A percentile compares a stretch with the other conserved stretches of the same genome.
phyloP scores from a whole-genome alignment of 2,113 vertebrate genomes.

The Telmatochromis brichardi region DNA sequence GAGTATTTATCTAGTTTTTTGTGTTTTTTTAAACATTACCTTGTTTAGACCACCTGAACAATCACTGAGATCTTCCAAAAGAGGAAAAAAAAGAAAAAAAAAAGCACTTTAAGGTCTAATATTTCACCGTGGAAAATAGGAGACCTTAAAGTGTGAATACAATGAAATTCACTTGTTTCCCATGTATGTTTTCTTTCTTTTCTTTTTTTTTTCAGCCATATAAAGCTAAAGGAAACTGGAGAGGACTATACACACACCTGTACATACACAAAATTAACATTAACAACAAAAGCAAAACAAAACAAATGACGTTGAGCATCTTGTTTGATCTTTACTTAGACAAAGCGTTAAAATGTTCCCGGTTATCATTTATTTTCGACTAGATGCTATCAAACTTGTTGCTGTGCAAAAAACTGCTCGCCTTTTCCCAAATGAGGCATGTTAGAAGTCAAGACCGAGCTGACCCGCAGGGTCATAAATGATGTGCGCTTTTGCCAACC shows the following conservation, averaged over 20 bases:
- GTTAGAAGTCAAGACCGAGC: not conserved
- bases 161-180: constrained; percentile 10
- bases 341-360: not conserved
- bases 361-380: not conserved
- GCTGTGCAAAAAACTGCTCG: constrained; percentile 62
- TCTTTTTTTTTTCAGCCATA: not conserved
- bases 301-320: not conserved
- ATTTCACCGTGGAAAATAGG: constrained; percentile 12
- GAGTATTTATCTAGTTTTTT: constrained; percentile 12
- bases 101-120: constrained; percentile 23
- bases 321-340: constrained; percentile 16
- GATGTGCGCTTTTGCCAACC: not conserved
- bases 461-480: not conserved
- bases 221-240: constrained; percentile 30
- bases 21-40: not conserved
- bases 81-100: not conserved
- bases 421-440: constrained; percentile 17
- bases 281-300: not conserved
- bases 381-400: constrained; percentile 8
- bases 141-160: not conserved
- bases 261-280: constrained; percentile 52
- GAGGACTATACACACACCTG: constrained; percentile 50
- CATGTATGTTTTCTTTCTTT: not conserved
- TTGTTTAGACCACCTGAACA: constrained; percentile 26
- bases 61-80: constrained; percentile 16